These are phyloP conservation scores for Nomada ruficornis DNA, from an alignment of 2,888 invertebrate species.

Conservation along the genomic window DNA sequence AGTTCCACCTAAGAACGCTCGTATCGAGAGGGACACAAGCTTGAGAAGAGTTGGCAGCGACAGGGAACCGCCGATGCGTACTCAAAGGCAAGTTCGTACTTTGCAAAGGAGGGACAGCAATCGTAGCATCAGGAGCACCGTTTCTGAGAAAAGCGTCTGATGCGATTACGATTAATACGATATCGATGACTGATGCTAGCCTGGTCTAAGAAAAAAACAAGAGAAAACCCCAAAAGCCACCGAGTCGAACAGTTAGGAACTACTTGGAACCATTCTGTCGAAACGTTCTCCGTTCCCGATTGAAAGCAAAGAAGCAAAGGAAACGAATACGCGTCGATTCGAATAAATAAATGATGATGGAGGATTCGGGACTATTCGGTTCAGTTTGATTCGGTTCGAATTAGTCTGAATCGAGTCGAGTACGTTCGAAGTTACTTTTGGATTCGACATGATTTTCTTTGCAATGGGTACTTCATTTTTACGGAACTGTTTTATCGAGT, in stretches of 20 bases:
- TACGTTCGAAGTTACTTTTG: no score
- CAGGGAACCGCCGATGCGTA: slow-evolving; percentile 70
- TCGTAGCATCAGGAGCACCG: slow-evolving; percentile 77
- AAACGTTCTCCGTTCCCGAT: no score
- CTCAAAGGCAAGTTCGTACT: slow-evolving; percentile 46
- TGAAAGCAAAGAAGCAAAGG: no score
- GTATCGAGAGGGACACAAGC: slow-evolving; percentile 76
- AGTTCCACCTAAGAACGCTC: slow-evolving; percentile 66
- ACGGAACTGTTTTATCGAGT: no score
- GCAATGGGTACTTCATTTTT: no score
- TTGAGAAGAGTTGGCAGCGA: slow-evolving; percentile 78
- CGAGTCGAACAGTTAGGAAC: neutral
- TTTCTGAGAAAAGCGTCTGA: slow-evolving; percentile 81
- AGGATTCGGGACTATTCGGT: neutral
- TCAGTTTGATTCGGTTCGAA: neutral
- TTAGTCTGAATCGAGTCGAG: neutral
- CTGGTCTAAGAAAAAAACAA: neutral
- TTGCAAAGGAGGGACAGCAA: slow-evolving; percentile 78
- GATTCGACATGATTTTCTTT: no score
- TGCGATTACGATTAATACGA: neutral
- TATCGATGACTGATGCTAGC: neutral
- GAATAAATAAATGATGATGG: neutral
- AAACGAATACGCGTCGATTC: neutral
- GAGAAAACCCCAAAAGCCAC: neutral
- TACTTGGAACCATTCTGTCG: no score